Evolutionary conservation across 2,888 invertebrate species (phyloP), one percentile per base, ranked within the genome.

Genomic region (Disparrhopalites patrizii): DNA sequence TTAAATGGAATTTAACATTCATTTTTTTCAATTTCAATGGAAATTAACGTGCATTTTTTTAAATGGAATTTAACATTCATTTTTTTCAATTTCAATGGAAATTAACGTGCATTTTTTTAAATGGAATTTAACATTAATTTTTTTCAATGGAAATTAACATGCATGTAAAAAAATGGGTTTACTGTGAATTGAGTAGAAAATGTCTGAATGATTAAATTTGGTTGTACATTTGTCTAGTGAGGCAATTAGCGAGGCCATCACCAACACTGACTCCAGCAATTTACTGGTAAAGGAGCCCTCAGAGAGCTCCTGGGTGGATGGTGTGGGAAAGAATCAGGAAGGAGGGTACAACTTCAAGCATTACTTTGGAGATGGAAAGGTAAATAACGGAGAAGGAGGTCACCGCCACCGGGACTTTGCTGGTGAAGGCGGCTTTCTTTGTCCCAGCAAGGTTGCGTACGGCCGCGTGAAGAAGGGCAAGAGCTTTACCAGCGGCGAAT

Each of bases 401-500:
- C 63, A 68, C n/a, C 40, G 66, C 50, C 62, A 68, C 63, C 68
- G 70, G 43, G 73, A 65, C 25, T 81, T 81, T 27, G 82, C 81
- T 15, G 79, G 81, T 4, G 85, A 86, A 64, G 86, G 87, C 1
- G 88, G 89, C 0, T 88, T 87, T 77, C 87, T 91, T 81, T 91
- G 91, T 75, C 86, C 88, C 0, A 89, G 89, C 60, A 85, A 87
- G 2, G 86, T 91, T 40, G 86, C 88, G 74, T 90, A 90, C 76
- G 90, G 89, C 0, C 81, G 89, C 13, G 91, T 91, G 0, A 90
- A 90, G 78, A 83, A 90, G 67, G 91, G 90, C 0, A 82, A 89
- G 58, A 89, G 90, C 0, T 78, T 75, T 64, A 88, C 89, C 0
- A 86, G 87, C 1, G 91, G 91, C 0, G 85, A 87, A 73, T 91